Conservation (phyloP, 2,888 invertebrate genomes). For the Tenodera sinensis region DNA sequence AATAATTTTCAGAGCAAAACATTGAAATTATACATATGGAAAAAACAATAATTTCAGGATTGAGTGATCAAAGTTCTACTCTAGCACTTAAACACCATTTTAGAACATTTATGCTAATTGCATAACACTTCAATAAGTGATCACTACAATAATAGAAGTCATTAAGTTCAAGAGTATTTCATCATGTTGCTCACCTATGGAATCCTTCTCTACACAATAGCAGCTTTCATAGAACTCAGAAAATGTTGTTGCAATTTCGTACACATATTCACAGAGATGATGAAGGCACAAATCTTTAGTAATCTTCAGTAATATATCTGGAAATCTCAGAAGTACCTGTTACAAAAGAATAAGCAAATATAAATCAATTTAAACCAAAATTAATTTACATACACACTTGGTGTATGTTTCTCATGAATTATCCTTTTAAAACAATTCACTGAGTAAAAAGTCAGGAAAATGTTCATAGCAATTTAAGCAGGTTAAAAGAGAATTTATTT, state of each 20-base stretch:
- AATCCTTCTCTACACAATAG: conserved; percentile 94
- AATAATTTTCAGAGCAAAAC: no score
- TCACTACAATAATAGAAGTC: background rate
- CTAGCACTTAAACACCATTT: no score
- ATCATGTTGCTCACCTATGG: conserved; percentile 45
- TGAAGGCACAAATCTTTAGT: conserved; percentile 80
- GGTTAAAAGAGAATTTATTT: no score
- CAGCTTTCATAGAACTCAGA: conserved; percentile 97
- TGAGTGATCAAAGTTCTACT: no score
- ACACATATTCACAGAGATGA: conserved; percentile 90
- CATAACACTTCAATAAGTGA: background rate
- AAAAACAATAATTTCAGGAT: no score
- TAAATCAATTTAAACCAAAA: no score
- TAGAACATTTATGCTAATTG: no score
- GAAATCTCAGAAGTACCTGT: conserved; percentile 70
- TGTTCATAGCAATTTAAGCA: no score
- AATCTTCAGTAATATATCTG: conserved; percentile 80
- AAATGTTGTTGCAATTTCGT: conserved; percentile 88
- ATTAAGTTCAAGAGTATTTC: background rate
- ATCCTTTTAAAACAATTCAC: no score
- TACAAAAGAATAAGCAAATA: conserved; percentile 17
- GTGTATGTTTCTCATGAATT: no score
- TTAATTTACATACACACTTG: background rate
- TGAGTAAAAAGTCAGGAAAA: no score
- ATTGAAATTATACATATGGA: no score